These are phyloP conservation scores for Goniozus legneri DNA, from an alignment of 1,140 invertebrate genomes.

Conservation along the genomic window DNA sequence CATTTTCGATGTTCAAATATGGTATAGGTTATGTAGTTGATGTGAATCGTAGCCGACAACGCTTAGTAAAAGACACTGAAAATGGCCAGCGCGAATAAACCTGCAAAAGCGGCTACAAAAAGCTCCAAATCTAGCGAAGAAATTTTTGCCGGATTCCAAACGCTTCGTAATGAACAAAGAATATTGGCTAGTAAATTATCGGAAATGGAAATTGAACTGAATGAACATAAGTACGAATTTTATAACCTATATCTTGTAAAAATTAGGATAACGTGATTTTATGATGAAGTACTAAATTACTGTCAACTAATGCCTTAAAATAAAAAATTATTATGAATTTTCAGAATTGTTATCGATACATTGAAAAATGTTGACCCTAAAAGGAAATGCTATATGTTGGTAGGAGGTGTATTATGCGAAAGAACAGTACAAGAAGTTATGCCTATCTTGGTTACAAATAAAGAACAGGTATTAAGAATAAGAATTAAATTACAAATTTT, in stretches of 20 bases:
- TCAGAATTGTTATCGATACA: constrained; percentile 91
- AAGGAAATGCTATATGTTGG: constrained; percentile 89
- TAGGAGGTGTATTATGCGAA: constrained; percentile 91
- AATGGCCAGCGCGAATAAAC: constrained; percentile 29
- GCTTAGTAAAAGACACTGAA: too few species aligned
- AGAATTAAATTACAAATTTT: not conserved
- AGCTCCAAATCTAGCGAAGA: constrained; percentile 65
- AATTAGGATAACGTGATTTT: too few species aligned
- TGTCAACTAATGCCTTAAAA: not conserved
- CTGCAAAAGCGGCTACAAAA: constrained; percentile 20
- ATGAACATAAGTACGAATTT: constrained; percentile 85
- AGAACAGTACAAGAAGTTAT: constrained; percentile 87
- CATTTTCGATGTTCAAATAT: too few species aligned
- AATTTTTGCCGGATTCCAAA: constrained; percentile 82
- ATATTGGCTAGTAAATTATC: constrained; percentile 80
- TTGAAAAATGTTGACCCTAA: constrained; percentile 80
- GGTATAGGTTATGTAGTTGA: too few species aligned
- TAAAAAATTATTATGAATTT: constrained; percentile 19
- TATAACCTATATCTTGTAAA: constrained; percentile 29
- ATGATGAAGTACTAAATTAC: not conserved
- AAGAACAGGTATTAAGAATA: constrained; percentile 64
- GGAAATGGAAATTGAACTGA: constrained; percentile 88
- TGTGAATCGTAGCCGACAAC: too few species aligned
- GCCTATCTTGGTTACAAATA: constrained; percentile 78
- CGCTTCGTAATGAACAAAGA: constrained; percentile 81